Evolutionary conservation across 2,113 vertebrate genomes (phyloP).

Genomic region (Papio anubis): DNA sequence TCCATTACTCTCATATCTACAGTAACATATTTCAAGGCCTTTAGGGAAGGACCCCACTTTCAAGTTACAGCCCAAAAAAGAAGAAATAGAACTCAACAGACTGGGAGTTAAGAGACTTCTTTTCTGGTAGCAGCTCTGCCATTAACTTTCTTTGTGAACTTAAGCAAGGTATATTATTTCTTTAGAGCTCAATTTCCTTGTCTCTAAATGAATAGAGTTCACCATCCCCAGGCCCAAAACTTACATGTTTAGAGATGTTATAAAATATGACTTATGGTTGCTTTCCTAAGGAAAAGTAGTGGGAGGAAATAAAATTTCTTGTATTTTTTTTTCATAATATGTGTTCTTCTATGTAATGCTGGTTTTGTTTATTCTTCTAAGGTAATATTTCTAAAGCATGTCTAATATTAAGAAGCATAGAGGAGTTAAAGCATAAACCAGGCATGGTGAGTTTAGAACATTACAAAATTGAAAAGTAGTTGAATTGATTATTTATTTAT

Average conservation of each 20-base stretch:
- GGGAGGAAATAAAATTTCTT: constrained; percentile 13
- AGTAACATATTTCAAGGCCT: not conserved
- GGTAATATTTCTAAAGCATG: constrained; percentile 98
- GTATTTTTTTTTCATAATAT: not conserved
- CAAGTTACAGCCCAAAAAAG: not conserved
- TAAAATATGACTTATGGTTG: not conserved
- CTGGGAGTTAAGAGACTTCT: not conserved
- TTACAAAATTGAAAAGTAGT: not conserved
- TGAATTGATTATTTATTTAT: not conserved
- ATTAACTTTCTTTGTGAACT: constrained; percentile 27
- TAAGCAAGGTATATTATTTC: not conserved
- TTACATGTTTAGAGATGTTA: constrained; percentile 67
- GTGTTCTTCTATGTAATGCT: constrained; percentile 22
- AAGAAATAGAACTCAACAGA: not conserved
- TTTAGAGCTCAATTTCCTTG: not conserved
- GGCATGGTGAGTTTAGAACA: constrained; percentile 92
- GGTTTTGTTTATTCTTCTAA: constrained; percentile 77
- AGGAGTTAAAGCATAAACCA: constrained; percentile 94
- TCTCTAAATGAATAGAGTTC: not conserved
- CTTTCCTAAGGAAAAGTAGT: not conserved
- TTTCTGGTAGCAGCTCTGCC: not conserved
- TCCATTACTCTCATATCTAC: not conserved
- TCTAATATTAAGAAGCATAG: constrained; percentile 94
- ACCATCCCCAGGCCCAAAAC: not conserved
- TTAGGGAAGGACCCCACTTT: not conserved